Conservation (phyloP, 1,140 invertebrate genomes). For the Piezodorus guildinii region DNA sequence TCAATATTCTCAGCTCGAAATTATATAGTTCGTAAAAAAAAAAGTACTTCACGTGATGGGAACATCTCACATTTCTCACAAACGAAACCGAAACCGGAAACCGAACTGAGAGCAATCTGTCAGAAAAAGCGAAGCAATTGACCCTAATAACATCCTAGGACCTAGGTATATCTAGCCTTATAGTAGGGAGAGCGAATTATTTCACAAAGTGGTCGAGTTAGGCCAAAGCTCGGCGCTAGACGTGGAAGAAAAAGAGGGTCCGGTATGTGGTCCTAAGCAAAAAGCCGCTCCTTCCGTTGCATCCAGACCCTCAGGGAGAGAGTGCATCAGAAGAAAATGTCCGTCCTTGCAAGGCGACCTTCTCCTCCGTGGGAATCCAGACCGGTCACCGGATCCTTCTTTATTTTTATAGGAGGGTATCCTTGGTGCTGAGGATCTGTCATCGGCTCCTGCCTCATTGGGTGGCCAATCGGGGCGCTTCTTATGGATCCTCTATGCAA, state of each 20-base stretch:
- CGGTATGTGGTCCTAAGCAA: not conserved
- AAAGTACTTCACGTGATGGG: too few relatives aligned
- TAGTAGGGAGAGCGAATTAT: too few relatives aligned
- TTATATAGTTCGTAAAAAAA: too few relatives aligned
- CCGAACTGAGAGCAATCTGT: too few relatives aligned
- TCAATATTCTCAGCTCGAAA: too few relatives aligned
- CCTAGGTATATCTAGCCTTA: too few relatives aligned
- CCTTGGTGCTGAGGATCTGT: not conserved
- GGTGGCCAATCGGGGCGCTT: not conserved
- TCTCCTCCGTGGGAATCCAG: slow-evolving; percentile 1
- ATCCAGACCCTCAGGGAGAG: not conserved
- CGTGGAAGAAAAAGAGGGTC: not conserved
- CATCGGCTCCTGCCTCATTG: not conserved
- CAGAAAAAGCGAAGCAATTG: too few relatives aligned
- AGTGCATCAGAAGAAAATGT: slow-evolving; percentile 5
- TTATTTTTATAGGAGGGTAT: slow-evolving; percentile 8
- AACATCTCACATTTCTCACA: too few relatives aligned
- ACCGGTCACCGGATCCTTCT: not conserved
- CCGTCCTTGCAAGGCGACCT: slow-evolving; percentile 5
- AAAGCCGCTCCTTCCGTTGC: not conserved
- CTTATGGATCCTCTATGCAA: too few relatives aligned
- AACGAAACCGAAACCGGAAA: too few relatives aligned
- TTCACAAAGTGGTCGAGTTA: not conserved
- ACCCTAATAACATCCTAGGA: too few relatives aligned
- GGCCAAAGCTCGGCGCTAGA: not conserved